Conservation (phyloP, 2,113 vertebrate species). For the Eleginops maclovinus region DNA sequence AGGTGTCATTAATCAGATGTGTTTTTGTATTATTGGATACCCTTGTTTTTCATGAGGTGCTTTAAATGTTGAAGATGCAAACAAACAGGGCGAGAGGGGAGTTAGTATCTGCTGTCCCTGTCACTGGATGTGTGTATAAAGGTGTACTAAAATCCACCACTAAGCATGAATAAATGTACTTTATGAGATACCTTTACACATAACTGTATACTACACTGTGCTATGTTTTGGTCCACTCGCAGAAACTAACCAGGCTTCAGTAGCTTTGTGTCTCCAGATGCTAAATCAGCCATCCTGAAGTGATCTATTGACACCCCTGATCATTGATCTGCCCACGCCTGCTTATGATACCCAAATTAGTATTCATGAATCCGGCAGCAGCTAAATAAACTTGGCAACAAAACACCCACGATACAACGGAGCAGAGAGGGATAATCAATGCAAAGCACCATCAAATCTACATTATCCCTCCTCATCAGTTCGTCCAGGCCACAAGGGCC, state of each 20-base stretch:
- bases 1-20: constrained; percentile 73
- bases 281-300: constrained; percentile 55
- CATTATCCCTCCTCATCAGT: constrained; percentile 95
- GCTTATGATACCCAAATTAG: constrained; percentile 97
- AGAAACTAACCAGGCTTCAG: constrained; percentile 12
- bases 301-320: constrained; percentile 85
- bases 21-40: constrained; percentile 61
- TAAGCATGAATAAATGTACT: background rate
- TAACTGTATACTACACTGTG: background rate
- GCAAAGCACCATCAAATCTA: constrained; percentile 96
- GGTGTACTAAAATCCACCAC: background rate
- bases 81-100: constrained; percentile 25
- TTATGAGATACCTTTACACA: background rate
- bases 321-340: constrained; percentile 91
- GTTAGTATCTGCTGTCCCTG: constrained; percentile 60
- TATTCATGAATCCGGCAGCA: constrained; percentile 97
- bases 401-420: constrained; percentile 84
- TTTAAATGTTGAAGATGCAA: constrained; percentile 52
- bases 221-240: background rate
- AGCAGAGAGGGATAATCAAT: constrained; percentile 89
- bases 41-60: constrained; percentile 45
- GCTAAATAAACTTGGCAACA: constrained; percentile 98
- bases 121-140: constrained; percentile 25
- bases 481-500: constrained; percentile 86
- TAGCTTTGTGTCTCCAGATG: constrained; percentile 41